Percentiles rank a stretch among this genome's conserved stretches.
phyloP scores from a whole-genome alignment of 2,113 vertebrate species.

The Hucho hucho region DNA sequence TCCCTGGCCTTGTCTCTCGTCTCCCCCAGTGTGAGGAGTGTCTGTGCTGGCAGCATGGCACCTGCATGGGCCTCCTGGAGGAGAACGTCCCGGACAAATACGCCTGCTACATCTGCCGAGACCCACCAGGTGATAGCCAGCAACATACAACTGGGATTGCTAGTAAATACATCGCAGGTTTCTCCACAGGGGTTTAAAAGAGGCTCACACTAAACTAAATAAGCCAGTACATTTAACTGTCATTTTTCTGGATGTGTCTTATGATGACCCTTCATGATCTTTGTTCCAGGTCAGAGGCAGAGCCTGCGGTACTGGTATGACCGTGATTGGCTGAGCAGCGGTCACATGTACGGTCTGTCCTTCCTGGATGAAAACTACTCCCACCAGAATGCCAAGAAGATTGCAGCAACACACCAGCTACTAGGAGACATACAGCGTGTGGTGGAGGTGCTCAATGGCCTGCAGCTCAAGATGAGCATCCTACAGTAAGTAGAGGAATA shows the following conservation, averaged over 20 bases:
- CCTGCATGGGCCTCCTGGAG: slow-evolving; percentile 96
- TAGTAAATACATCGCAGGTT: not conserved
- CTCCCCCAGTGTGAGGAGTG: slow-evolving; percentile 91
- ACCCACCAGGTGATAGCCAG: slow-evolving; percentile 86
- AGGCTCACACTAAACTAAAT: too few relatives aligned
- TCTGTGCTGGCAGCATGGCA: slow-evolving; percentile 96
- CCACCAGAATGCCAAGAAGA: slow-evolving; percentile 94
- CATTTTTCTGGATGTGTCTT: too few relatives aligned
- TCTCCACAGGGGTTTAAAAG: not conserved
- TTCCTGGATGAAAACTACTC: slow-evolving; percentile 96
- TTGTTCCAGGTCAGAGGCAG: slow-evolving; percentile 85
- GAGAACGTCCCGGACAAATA: slow-evolving; percentile 95
- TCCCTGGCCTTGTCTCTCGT: not conserved
- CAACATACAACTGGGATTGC: not conserved
- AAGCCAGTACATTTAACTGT: too few relatives aligned
- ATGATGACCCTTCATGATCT: not conserved
- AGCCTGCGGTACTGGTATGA: slow-evolving; percentile 95
- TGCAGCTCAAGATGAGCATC: slow-evolving; percentile 95
- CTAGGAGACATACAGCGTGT: slow-evolving; percentile 93
- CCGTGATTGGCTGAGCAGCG: slow-evolving; percentile 90
- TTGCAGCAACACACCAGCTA: slow-evolving; percentile 93
- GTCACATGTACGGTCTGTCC: slow-evolving; percentile 91
- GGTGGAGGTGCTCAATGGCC: slow-evolving; percentile 88
- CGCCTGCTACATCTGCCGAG: slow-evolving; percentile 92
- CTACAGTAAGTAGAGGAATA: slow-evolving; percentile 81